These are phyloP conservation scores for Gallinago nigripennis DNA, from an alignment of 2,797 vertebrate species.

Conservation along the genomic window DNA sequence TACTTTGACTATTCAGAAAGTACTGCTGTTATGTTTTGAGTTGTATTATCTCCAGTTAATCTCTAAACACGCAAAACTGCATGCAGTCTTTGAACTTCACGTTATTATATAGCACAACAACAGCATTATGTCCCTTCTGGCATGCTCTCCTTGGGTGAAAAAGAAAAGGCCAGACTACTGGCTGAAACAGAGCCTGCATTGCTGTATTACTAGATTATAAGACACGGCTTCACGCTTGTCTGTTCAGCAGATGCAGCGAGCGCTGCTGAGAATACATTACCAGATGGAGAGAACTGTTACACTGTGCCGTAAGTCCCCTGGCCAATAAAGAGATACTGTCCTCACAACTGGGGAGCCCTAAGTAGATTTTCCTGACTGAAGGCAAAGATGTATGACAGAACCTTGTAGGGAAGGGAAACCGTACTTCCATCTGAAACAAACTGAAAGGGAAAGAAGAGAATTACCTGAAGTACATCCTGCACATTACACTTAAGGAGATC, in stretches of 20 bases:
- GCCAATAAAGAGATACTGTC: not conserved
- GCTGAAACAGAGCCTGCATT: not conserved
- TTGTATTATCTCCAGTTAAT: not conserved
- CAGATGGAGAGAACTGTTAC: not conserved
- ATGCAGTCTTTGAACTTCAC: not conserved
- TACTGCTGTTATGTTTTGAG: not conserved
- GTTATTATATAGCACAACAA: not conserved
- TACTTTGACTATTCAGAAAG: not conserved
- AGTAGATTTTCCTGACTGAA: not conserved
- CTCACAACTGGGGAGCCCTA: not conserved
- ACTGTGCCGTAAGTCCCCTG: not conserved
- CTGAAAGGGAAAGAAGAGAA: not conserved
- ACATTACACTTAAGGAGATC: not conserved
- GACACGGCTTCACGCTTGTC: not conserved
- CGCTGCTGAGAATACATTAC: not conserved
- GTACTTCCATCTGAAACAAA: not conserved
- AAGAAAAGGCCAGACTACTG: not conserved
- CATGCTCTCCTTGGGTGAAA: not conserved
- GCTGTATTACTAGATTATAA: not conserved
- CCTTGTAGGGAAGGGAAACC: not conserved
- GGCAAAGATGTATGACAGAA: not conserved
- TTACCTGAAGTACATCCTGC: not conserved
- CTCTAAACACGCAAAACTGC: not conserved
- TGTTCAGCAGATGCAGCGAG: not conserved
- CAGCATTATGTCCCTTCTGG: not conserved